phyloP scores from a whole-genome alignment of 2,888 invertebrate genomes.

The Nasonovia ribisnigri region DNA sequence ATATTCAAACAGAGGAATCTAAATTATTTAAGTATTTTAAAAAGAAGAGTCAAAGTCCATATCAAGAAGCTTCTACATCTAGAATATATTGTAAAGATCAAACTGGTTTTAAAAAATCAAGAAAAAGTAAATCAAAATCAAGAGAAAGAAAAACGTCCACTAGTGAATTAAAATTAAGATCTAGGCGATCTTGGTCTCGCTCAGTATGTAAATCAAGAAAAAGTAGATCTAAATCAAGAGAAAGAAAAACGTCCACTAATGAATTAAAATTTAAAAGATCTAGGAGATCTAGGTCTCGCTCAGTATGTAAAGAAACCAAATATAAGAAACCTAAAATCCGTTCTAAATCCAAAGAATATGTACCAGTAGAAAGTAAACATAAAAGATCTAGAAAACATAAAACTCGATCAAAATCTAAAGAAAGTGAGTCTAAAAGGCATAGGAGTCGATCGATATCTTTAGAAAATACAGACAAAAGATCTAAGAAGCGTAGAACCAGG shows the following conservation, averaged over 20 bases:
- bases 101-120: constrained; percentile 2
- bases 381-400: not conserved
- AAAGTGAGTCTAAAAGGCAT: not conserved
- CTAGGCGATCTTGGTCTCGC: constrained; percentile 20
- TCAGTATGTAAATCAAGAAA: constrained; percentile 17
- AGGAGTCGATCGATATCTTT: constrained; percentile 1
- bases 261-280: constrained; percentile 8
- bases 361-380: not conserved
- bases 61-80: not conserved
- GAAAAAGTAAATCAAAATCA: constrained; percentile 25
- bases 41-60: not conserved
- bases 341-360: constrained; percentile 25
- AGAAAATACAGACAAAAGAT: not conserved
- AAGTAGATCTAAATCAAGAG: constrained; percentile 19
- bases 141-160: not conserved
- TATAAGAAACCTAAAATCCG: not conserved
- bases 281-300: constrained; percentile 21
- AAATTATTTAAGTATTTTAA: constrained; percentile 13
- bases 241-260: not conserved
- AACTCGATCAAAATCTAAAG: constrained; percentile 17
- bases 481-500: not conserved
- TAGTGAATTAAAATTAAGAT: not conserved
- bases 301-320: constrained; percentile 7
- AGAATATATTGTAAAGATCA: not conserved
- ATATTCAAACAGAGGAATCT: constrained; percentile 64